Evolutionary conservation across 2,113 vertebrate genomes (phyloP), one percentile per base, ranked within the genome.

Genomic region (Coryphaenoides rupestris): DNA sequence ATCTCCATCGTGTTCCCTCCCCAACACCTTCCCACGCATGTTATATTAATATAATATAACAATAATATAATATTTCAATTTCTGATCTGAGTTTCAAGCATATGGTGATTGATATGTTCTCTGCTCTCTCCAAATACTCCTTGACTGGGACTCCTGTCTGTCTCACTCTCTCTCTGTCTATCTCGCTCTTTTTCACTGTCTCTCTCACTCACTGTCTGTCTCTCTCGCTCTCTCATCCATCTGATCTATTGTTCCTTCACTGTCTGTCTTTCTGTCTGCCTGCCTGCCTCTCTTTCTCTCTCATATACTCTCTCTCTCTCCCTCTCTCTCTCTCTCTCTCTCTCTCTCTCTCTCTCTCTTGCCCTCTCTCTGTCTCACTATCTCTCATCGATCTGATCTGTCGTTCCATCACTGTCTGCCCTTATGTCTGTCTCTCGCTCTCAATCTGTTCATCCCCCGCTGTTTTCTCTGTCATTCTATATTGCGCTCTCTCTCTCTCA

Each of bases 41-140:
- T 40, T 40, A n/a, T n/a, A n/a, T n/a, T n/a, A n/a, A n/a, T n/a
- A n/a, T n/a, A n/a, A n/a, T n/a, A n/a, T n/a, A n/a, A n/a, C n/a
- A n/a, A n/a, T n/a, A 12, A 40, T 40, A 40, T 40, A 12, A 40
- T 40, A 40, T 40, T 40, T 40, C 33, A 40, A 40, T 40, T 40
- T 40, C 1, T 12, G 60, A 52, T 52, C 22, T 9, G 24, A 76
- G 75, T 74, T 82, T 79, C 77, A 86, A 84, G 70, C 82, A 83
- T 82, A 84, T 86, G 80, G 82, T 82, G 70, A 86, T 77, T 87
- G 77, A 89, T 76, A 72, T 81, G 76, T 82, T 67, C 68, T 85
- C 72, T 86, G 80, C 66, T 86, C 78, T 81, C 76, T 78, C 78
- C 68, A 50, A 50, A 14, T 17, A 16, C 47, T 17, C 47, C 47